Percentiles rank a stretch among this genome's conserved stretches.
Evolutionary conservation across 2,113 vertebrate genomes (phyloP).

Genomic region (Oxygymnocypris stewartii): DNA sequence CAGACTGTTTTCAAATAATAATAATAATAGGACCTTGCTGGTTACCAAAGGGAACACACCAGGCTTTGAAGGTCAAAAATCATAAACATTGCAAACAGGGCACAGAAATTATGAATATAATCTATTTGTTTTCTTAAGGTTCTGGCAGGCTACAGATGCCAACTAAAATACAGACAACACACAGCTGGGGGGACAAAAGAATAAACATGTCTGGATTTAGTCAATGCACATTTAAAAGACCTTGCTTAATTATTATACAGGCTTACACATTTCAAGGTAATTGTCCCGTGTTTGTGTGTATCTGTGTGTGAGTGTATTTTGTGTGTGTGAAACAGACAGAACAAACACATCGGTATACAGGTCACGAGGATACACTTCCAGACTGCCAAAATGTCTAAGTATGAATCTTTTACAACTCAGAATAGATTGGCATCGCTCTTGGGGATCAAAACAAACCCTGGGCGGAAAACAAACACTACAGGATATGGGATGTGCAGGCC

Average conservation of each 20-base stretch:
- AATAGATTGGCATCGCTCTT: constrained; percentile 55
- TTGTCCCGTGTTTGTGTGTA: not conserved
- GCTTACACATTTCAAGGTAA: constrained; percentile 1
- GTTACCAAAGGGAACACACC: constrained; percentile 4
- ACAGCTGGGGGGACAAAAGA: not conserved
- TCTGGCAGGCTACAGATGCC: not conserved
- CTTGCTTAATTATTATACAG: not conserved
- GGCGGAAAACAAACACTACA: constrained; percentile 48
- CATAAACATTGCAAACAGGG: constrained; percentile 7
- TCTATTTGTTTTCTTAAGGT: constrained; percentile 26
- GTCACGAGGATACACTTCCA: constrained; percentile 49
- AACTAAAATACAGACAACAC: constrained; percentile 14
- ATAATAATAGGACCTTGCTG: constrained; percentile 24
- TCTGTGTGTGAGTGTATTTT: not conserved
- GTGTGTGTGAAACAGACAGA: constrained; percentile 3
- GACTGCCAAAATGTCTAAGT: constrained; percentile 42
- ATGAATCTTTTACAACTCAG: constrained; percentile 57
- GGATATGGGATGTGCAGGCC: constrained; percentile 45
- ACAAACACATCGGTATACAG: constrained; percentile 20
- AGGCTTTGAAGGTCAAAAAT: constrained; percentile 48
- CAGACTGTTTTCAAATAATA: constrained; percentile 13
- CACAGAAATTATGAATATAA: constrained; percentile 10
- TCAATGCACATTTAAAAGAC: not conserved
- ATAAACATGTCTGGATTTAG: constrained; percentile 3
- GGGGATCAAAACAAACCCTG: constrained; percentile 54